Evolutionary conservation across 1,140 invertebrate genomes (phyloP), one percentile per base, ranked within the genome.

Genomic region (Aethina tumida): DNA sequence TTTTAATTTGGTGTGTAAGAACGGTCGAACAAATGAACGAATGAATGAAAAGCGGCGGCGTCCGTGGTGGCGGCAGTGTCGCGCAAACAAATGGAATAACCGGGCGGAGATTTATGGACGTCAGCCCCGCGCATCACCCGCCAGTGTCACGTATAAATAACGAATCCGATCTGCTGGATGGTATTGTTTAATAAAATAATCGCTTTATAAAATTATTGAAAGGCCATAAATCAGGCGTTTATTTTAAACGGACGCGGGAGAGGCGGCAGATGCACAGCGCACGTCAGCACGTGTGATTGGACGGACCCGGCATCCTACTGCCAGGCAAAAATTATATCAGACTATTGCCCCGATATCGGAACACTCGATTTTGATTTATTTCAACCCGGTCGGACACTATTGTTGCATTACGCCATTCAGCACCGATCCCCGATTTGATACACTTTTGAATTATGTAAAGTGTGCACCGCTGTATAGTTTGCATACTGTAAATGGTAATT

Each of bases 171-270:
- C 37, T 33, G 34, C 41, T 24, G 28, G 25, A 40, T 29, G 38
- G 45, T 45, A 53, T 52, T 55, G 50, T 55, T 55, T 52, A 55
- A 50, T 50, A 53, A 52, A 55, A 55, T 55, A 55, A 55, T 52
- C 53, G 50, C 46, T 52, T 52, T 54, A 50, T 52, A 55, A 56
- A 58, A 54, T 56, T 54, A 56, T 53, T 37, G 48, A 49, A 52
- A 43, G 38, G 28, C 47, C 29, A 53, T 58, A 58, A 56, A 58
- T 58, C 56, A 54, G 15, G 35, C 32, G 38, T 42, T 56, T 53
- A 53, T 50, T 51, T 47, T 48, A 52, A 33, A 39, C 28, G 19
- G 28, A 20, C 14, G 9, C 21, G 37, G n/a, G n/a, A n/a, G 26
- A 30, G 16, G 26, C 32, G 43, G 45, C 55, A 56, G 55, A 56